These are phyloP conservation scores for Echinops telfairi DNA, from an alignment of 2,113 vertebrate genomes.

Conservation along the genomic window DNA sequence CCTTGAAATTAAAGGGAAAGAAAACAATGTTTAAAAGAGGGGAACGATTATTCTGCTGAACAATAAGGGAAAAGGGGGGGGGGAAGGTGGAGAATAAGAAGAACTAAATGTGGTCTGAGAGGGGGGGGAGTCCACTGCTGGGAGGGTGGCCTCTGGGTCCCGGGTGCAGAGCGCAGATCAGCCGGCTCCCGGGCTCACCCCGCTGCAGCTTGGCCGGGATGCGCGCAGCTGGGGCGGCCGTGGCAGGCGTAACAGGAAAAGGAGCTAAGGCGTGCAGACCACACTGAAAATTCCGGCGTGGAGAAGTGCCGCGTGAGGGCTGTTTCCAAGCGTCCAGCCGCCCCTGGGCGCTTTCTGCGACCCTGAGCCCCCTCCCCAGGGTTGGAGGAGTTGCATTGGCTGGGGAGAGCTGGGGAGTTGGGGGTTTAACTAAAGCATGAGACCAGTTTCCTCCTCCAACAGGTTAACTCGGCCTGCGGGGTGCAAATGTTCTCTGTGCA, in stretches of 20 bases:
- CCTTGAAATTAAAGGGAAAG: slow-evolving; percentile 37
- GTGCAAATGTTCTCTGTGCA: not conserved
- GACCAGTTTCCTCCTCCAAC: slow-evolving; percentile 17
- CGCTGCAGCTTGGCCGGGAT: not conserved
- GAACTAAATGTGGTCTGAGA: not conserved
- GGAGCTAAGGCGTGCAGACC: slow-evolving; percentile 39
- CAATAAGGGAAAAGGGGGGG: not conserved
- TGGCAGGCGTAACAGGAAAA: not conserved
- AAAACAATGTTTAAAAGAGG: too few species aligned
- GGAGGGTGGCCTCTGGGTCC: not conserved
- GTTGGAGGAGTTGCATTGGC: not conserved
- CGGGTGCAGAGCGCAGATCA: not conserved
- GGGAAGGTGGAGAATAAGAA: too few species aligned
- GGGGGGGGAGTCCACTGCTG: not conserved
- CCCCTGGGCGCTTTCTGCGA: slow-evolving; percentile 38
- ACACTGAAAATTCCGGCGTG: slow-evolving; percentile 49
- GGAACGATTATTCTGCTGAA: not conserved
- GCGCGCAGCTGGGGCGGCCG: not conserved
- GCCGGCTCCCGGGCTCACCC: not conserved
- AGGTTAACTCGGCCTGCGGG: not conserved
- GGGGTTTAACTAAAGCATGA: not conserved
- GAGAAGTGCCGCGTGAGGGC: slow-evolving; percentile 22
- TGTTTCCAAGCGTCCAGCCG: not conserved
- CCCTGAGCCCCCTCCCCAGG: not conserved
- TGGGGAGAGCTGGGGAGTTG: not conserved